A percentile compares a stretch with the other conserved stretches of the same genome.
Evolutionary conservation across 2,113 vertebrate genomes (phyloP).

Genomic region (Menidia beryllina): DNA sequence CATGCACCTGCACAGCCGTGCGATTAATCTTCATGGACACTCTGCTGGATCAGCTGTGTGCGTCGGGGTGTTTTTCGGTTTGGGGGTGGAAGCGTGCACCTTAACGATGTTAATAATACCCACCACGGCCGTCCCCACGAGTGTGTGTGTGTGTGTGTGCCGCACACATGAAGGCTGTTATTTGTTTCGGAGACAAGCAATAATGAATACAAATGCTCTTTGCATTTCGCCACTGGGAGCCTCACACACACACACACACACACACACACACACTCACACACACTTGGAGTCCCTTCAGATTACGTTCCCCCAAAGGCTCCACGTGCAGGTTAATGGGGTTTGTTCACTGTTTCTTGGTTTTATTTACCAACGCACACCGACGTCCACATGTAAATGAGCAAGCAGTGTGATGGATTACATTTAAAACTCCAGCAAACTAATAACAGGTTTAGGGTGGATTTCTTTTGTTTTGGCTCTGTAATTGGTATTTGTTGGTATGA

Average conservation of each 20-base stretch:
- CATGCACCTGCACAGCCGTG: slow-evolving; percentile 63
- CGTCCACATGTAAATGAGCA: slow-evolving; percentile 17
- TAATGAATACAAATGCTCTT: slow-evolving; percentile 78
- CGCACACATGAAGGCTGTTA: slow-evolving; percentile 39
- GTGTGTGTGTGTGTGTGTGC: slow-evolving; percentile 30
- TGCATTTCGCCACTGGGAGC: slow-evolving; percentile 46
- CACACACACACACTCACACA: slow-evolving; percentile 6
- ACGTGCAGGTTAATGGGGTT: slow-evolving; percentile 27
- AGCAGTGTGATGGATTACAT: slow-evolving; percentile 6
- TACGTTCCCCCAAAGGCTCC: slow-evolving; percentile 15
- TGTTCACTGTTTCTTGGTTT: slow-evolving; percentile 13
- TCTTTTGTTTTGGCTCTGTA: neutral
- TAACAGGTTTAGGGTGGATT: slow-evolving; percentile 1
- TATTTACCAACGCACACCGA: neutral
- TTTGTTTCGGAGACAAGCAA: slow-evolving; percentile 63
- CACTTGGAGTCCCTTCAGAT: slow-evolving; percentile 10
- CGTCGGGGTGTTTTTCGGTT: slow-evolving; percentile 7
- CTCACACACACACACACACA: slow-evolving; percentile 8
- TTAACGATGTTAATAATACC: slow-evolving; percentile 65
- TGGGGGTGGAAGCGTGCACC: neutral
- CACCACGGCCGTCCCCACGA: slow-evolving; percentile 55
- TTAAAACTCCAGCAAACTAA: neutral
- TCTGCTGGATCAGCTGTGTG: slow-evolving; percentile 65
- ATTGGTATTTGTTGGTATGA: neutral
- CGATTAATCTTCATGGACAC: slow-evolving; percentile 66